A percentile compares a stretch with the other conserved stretches of the same genome.
Conservation (phyloP, 2,113 vertebrate species). For the Micronycteris hirsuta region DNA sequence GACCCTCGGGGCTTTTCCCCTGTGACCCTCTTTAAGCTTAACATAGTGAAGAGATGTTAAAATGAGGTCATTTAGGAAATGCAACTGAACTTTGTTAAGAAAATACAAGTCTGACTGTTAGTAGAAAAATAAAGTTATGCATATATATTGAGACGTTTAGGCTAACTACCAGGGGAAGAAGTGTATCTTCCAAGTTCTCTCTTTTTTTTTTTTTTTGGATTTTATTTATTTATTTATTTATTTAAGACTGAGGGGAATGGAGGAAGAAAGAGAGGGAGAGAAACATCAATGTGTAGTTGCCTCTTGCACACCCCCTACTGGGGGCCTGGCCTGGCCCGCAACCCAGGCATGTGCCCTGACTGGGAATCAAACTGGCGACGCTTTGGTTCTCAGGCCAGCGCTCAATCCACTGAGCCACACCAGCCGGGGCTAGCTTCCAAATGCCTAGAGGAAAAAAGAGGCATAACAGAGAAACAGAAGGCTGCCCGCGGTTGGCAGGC, state of each 20-base stretch:
- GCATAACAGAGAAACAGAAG: accelerated
- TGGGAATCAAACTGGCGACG: too few relatives aligned
- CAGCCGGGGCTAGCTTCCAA: neutral
- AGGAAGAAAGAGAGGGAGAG: too few relatives aligned
- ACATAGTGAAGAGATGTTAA: neutral
- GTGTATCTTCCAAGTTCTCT: neutral
- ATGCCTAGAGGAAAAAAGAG: neutral
- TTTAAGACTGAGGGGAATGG: too few relatives aligned
- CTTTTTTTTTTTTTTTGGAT: too few relatives aligned
- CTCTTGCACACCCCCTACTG: too few relatives aligned
- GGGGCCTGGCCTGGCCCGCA: too few relatives aligned
- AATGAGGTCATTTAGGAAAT: neutral
- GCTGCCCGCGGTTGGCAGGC: neutral
- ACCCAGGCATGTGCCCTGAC: too few relatives aligned
- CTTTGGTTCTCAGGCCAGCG: too few relatives aligned
- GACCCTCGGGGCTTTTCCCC: accelerated
- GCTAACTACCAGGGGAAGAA: neutral
- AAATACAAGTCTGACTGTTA: neutral
- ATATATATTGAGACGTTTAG: accelerated
- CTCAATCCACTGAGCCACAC: too few relatives aligned
- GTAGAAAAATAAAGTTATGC: neutral
- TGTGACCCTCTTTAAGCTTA: accelerated
- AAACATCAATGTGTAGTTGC: too few relatives aligned
- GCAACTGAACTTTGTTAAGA: neutral
- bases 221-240: too few relatives aligned